A percentile compares a stretch with the other conserved stretches of the same genome.
Conservation (phyloP, 2,888 invertebrate species). For the Adelphocoris suturalis region DNA sequence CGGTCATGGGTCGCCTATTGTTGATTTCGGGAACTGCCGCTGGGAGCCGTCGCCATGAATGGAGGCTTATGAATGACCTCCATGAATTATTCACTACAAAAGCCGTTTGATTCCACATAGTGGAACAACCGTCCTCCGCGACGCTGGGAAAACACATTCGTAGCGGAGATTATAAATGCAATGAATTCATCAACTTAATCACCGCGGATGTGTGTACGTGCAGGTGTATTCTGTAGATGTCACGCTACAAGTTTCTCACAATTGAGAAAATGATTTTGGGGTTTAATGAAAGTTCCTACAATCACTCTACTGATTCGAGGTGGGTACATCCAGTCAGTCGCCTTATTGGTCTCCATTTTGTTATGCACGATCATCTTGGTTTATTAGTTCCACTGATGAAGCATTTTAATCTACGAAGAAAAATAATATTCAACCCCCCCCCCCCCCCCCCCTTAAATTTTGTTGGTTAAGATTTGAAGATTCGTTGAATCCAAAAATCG, state of each 20-base stretch:
- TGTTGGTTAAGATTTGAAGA: too few species aligned
- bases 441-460: too few species aligned
- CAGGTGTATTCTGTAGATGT: background rate
- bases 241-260: background rate
- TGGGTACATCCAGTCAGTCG: too few species aligned
- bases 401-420: too few species aligned
- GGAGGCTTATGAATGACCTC: background rate
- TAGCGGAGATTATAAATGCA: conserved; percentile 9
- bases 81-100: conserved; percentile 14
- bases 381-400: too few species aligned
- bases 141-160: conserved; percentile 13
- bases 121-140: background rate
- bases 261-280: background rate
- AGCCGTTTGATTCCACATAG: background rate
- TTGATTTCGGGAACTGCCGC: conserved; percentile 17
- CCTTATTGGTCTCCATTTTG: too few species aligned
- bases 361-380: too few species aligned
- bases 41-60: background rate
- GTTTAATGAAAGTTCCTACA: background rate
- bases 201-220: background rate
- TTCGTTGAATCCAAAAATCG: too few species aligned
- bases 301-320: too few species aligned
- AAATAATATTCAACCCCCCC: too few species aligned
- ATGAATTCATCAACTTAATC: background rate
- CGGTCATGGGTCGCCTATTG: background rate